Base-by-base conservation (phyloP, 2,797 vertebrate species). In the Lerista edwardsae region DNA sequence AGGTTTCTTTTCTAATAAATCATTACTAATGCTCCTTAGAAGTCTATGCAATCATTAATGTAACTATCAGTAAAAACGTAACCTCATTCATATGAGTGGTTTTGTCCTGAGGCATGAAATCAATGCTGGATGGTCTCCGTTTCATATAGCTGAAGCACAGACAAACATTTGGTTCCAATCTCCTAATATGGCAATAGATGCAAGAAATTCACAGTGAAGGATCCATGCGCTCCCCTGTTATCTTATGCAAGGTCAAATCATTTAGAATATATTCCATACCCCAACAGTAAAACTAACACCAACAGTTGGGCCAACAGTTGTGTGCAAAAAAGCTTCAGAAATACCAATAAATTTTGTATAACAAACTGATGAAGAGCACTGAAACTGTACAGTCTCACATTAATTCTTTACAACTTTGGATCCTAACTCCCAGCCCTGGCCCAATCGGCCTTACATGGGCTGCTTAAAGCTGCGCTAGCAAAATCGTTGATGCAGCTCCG, bases 121-220 rank as follows among this genome's bases (percentile, higher is more conserved):
- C 75, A 78, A 64, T 41, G 55, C 36, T 75, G 76, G 67, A 59
- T 81, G 21, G 23, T 41, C 36, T 75, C 57, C 59, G 65, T 80
- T 72, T 68, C 67, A 17, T 47, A 27, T 31, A 47, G 39, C 31
- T 75, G 82, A 87, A 87, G 80, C 29, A 51, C 55, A 1, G 36
- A 39, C 44, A 82, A 84, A 76, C 62, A 85, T 25, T 69, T 65
- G 47, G 59, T 73, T 77, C 39, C 81, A 23, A 68, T 86, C 81
- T 69, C 79, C 83, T 86, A 86, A 44, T 17, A 75, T 83, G 41
- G 62, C 51, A 86, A 79, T 41, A 84, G 61, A n/a, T 65, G 12
- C 15, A 81, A 84, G 44, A 72, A 29, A 79, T 74, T 44, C 74
- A 34, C 69, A 31, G 44, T 36, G 47, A 51, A 72, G 62, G 75